Evolutionary conservation across 2,888 invertebrate genomes (phyloP).

Genomic region (Synanthedon myopaeformis): DNA sequence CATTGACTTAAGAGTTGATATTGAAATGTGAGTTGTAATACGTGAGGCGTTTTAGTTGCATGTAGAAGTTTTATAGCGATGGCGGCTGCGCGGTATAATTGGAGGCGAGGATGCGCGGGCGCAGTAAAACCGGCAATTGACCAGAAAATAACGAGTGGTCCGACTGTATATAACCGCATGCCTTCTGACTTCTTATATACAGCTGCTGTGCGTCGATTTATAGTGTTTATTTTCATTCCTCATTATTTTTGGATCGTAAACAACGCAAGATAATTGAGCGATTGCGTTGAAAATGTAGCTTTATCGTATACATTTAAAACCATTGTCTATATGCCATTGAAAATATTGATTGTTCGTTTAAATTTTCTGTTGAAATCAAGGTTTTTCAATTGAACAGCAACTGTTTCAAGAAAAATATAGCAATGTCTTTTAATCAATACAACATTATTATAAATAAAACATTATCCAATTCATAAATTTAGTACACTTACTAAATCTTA

Average conservation of each 20-base stretch:
- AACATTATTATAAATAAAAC: no score
- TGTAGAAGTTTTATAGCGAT: conserved; percentile 48
- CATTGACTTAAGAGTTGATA: conserved; percentile 9
- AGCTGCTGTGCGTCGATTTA: conserved; percentile 49
- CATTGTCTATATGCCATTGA: no score
- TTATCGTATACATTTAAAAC: neutral
- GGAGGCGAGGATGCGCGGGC: conserved; percentile 68
- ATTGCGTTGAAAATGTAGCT: no score
- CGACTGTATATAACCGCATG: conserved; percentile 36
- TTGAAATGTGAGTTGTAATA: conserved; percentile 9
- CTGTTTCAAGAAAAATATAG: no score
- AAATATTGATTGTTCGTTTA: no score
- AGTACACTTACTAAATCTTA: no score
- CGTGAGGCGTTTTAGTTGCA: conserved; percentile 20
- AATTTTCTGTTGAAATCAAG: no score
- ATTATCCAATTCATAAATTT: no score
- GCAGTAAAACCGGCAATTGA: conserved; percentile 67
- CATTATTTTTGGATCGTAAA: neutral
- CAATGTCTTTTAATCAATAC: no score
- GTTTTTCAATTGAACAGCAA: no score
- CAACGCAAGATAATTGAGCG: no score
- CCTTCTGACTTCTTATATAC: conserved; percentile 30
- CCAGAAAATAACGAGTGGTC: conserved; percentile 69
- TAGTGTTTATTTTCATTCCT: conserved; percentile 11
- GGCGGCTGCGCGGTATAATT: conserved; percentile 64